Percentiles rank a stretch among this genome's conserved stretches.
Conservation (phyloP, 2,888 invertebrate genomes). For the Thereva nobilitata region DNA sequence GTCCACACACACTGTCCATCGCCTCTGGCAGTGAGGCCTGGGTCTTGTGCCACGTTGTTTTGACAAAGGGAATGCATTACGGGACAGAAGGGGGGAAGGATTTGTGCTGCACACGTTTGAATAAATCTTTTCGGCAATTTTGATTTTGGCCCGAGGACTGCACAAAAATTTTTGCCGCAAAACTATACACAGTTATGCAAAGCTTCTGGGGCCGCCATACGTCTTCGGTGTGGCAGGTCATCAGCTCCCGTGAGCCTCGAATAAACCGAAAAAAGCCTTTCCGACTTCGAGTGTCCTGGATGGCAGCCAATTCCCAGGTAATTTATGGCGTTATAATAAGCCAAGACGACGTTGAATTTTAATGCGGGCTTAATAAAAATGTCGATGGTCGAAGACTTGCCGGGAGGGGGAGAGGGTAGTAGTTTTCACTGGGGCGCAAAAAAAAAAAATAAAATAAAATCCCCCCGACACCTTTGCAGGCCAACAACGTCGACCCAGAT, state of each 20-base stretch:
- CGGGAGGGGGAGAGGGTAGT: neutral
- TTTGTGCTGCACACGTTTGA: neutral
- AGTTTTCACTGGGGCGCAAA: too few relatives aligned
- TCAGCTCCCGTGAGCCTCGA: constrained; percentile 6
- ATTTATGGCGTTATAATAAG: constrained; percentile 36
- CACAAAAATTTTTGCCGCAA: neutral
- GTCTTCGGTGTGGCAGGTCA: too few relatives aligned
- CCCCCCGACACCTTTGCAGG: neutral
- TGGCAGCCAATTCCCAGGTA: constrained; percentile 18
- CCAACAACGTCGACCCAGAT: constrained; percentile 9
- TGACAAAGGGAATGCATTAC: constrained; percentile 14
- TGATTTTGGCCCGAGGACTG: constrained; percentile 1
- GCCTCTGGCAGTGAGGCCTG: neutral
- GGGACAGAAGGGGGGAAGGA: neutral
- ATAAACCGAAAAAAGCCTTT: constrained; percentile 14
- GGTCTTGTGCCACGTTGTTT: neutral
- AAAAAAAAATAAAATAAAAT: too few relatives aligned
- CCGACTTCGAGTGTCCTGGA: constrained; percentile 12
- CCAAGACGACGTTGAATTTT: constrained; percentile 33
- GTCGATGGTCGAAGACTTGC: constrained; percentile 8
- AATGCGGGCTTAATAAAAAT: constrained; percentile 34
- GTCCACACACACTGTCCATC: constrained; percentile 3
- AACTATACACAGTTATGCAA: neutral
- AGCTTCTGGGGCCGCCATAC: neutral
- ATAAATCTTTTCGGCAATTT: neutral